Evolutionary conservation across 2,888 invertebrate genomes (phyloP), one percentile per base, ranked within the genome.

Genomic region (Strigamia crassipes): DNA sequence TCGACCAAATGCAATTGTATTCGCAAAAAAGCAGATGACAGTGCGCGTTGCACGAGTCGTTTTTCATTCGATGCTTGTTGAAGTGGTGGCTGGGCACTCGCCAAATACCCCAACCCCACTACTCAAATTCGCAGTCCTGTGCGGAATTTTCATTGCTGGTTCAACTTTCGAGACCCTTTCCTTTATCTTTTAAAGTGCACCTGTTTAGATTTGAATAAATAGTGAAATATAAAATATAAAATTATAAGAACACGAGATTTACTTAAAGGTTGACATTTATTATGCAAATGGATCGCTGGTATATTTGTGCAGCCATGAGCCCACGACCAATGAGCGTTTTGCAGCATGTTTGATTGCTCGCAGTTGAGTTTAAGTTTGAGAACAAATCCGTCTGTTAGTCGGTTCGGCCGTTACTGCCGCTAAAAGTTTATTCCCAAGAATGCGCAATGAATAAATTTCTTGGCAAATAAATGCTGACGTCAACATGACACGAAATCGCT

Each of bases 401-500:
- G n/a, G 46, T 13, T 10, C n/a, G 46, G 46, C 18, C 61, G 18
- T 18, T 66, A 18, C 23, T 12, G 61, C 61, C 18, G 61, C 61
- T 21, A 21, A 66, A 66, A 66, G 21, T 66, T 66, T 66, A 66
- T 66, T 66, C 61, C 61, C 61, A 66, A 66, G 61, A 66, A 66
- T 66, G 18, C 61, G 61, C 61, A 66, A 66, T 66, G 18, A 66
- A 66, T 66, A 66, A 66, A 66, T 66, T 66, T 66, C 61, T 66
- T n/a, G n/a, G 61, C 61, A 66, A 66, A 66, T 66, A 66, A 66
- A 66, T 66, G 61, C 61, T 66, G 61, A 66, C 61, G 18, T 66
- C 61, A 66, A 66, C 61, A 66, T 66, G 61, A 66, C 61, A 66
- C 61, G 61, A 66, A 66, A 66, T 66, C 61, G 61, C 61, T 66